A percentile compares a stretch with the other conserved stretches of the same genome.
phyloP scores from a whole-genome alignment of 2,888 invertebrate genomes.

The Eledona agricola region DNA sequence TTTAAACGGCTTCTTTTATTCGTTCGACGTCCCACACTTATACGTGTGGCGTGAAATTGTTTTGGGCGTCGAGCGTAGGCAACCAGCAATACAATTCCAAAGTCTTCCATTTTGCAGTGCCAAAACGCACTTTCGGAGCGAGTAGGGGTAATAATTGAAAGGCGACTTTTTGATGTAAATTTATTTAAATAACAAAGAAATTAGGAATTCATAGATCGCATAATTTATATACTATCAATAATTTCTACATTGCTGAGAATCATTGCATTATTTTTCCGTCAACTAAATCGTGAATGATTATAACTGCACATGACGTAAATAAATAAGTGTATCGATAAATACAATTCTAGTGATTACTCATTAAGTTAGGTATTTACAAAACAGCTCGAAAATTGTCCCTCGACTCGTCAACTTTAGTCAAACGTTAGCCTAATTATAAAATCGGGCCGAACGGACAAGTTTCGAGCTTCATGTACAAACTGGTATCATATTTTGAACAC shows the following conservation, averaged over 20 bases:
- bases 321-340: conserved; percentile 51
- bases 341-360: conserved; percentile 47
- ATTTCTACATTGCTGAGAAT: conserved; percentile 39
- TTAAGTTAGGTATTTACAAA: conserved; percentile 49
- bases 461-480: conserved; percentile 37
- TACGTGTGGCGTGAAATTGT: no score
- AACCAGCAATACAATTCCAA: no score
- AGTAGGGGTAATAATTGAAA: no score
- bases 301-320: conserved; percentile 49
- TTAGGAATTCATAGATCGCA: conserved; percentile 52
- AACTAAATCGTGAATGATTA: conserved; percentile 48
- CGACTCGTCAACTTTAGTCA: conserved; percentile 26
- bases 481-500: conserved; percentile 47
- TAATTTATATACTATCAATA: conserved; percentile 51
- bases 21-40: no score
- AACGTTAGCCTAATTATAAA: conserved; percentile 24
- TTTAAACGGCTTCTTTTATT: no score
- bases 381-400: conserved; percentile 45
- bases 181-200: conserved; percentile 52
- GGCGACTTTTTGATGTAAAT: conserved; percentile 43
- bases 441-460: conserved; percentile 30
- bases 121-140: no score
- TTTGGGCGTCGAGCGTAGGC: no score
- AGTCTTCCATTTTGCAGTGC: no score
- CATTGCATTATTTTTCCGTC: conserved; percentile 46